Evolutionary conservation across 2,797 vertebrate genomes (phyloP).

Genomic region (Sebastes kiyomatsui): DNA sequence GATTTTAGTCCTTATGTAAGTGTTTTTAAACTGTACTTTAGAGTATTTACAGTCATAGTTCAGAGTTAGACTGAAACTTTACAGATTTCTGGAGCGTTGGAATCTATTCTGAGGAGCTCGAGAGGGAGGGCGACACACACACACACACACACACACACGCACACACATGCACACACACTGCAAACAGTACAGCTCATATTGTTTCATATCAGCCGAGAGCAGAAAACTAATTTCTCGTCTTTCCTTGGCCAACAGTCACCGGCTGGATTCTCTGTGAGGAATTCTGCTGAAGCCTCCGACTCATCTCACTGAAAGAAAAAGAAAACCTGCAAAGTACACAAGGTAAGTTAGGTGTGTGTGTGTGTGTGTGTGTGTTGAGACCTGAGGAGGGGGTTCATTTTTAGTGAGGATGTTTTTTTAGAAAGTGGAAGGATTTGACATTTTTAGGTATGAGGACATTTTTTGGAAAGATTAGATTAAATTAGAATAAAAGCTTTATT

Average conservation of each 20-base stretch:
- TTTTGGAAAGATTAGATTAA: too few species aligned
- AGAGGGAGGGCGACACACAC: constrained; percentile 3
- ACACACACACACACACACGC: constrained; percentile 30
- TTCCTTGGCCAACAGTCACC: constrained; percentile 61
- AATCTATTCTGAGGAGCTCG: constrained; percentile 18
- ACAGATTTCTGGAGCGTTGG: constrained; percentile 19
- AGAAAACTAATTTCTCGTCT: constrained; percentile 75
- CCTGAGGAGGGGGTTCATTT: neutral
- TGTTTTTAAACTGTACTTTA: neutral
- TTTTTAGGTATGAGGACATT: neutral
- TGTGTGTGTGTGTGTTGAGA: too few species aligned
- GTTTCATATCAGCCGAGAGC: constrained; percentile 72
- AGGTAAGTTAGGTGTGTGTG: too few species aligned
- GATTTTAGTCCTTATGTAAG: neutral
- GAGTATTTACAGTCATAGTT: neutral
- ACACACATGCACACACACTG: constrained; percentile 37
- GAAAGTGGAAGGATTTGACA: neutral
- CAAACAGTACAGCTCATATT: constrained; percentile 72
- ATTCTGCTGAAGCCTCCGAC: constrained; percentile 54
- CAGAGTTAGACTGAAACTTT: constrained; percentile 24
- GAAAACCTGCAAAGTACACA: neutral
- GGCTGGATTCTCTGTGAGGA: constrained; percentile 68
- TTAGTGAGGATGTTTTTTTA: neutral
- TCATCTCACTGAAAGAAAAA: constrained; percentile 28
- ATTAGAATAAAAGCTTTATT: too few species aligned